A percentile compares a stretch with the other conserved stretches of the same genome.
Conservation (phyloP, 2,797 vertebrate genomes). For the Adrianichthys oophorus region DNA sequence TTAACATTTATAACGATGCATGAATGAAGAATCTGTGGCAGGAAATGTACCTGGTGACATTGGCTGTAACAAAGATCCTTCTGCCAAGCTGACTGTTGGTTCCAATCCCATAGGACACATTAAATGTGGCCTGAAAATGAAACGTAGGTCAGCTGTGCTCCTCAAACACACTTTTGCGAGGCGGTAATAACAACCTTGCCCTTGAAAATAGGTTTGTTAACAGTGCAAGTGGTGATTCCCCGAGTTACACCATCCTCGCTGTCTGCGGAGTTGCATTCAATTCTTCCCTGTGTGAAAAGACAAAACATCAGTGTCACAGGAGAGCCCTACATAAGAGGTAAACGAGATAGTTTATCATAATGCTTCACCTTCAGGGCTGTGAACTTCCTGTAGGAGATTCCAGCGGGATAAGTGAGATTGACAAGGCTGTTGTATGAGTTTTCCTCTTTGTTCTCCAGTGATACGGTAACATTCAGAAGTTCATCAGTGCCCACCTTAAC, state of each 20-base stretch:
- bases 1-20: not conserved
- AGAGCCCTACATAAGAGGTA: not conserved
- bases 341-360: not conserved
- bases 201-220: constrained; percentile 78
- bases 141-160: not conserved
- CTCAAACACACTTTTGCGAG: not conserved
- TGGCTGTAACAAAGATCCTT: constrained; percentile 71
- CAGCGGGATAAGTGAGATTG: constrained; percentile 75
- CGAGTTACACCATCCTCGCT: constrained; percentile 18
- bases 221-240: constrained; percentile 60
- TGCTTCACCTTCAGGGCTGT: constrained; percentile 68
- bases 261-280: constrained; percentile 68
- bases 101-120: constrained; percentile 77
- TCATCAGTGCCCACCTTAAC: constrained; percentile 79
- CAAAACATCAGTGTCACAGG: not conserved
- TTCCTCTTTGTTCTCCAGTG: constrained; percentile 78
- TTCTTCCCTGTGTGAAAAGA: constrained; percentile 49
- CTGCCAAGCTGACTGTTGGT: constrained; percentile 60
- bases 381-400: constrained; percentile 79
- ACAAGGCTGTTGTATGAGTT: constrained; percentile 80
- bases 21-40: not conserved
- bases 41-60: constrained; percentile 75
- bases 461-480: constrained; percentile 72
- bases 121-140: constrained; percentile 69
- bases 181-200: constrained; percentile 41